Percentiles rank a stretch among this genome's conserved stretches.
These are phyloP conservation scores for Aphaenogaster ashmeadi DNA, from an alignment of 1,140 invertebrate genomes.

Conservation along the genomic window DNA sequence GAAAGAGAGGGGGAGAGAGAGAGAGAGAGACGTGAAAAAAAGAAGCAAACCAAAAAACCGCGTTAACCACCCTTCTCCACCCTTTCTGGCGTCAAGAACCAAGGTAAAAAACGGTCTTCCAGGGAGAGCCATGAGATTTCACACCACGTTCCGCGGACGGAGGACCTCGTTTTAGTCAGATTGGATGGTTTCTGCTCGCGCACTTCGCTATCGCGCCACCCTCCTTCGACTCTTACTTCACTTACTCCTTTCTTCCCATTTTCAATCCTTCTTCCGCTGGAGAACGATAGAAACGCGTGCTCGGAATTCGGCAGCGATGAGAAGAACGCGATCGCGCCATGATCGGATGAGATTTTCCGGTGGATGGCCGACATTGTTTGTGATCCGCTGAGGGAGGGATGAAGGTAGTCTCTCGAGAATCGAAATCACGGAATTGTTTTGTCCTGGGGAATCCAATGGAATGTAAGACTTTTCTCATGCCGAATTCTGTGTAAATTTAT, in stretches of 20 bases:
- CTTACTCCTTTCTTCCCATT: constrained; percentile 22
- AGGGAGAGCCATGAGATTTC: constrained; percentile 37
- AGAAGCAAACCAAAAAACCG: constrained; percentile 45
- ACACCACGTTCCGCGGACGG: constrained; percentile 50
- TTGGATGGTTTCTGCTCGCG: constrained; percentile 69
- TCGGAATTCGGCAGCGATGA: constrained; percentile 49
- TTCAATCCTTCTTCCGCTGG: constrained; percentile 11
- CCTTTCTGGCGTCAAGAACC: not conserved
- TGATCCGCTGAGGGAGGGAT: constrained; percentile 23
- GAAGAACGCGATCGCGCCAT: constrained; percentile 44
- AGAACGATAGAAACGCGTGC: constrained; percentile 48
- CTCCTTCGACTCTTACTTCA: constrained; percentile 11
- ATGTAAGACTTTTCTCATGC: not conserved
- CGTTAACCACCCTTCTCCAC: constrained; percentile 6
- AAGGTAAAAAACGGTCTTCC: constrained; percentile 14
- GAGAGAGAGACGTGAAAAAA: constrained; percentile 33
- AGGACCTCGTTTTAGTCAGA: constrained; percentile 76
- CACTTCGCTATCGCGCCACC: not conserved
- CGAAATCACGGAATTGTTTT: constrained; percentile 45
- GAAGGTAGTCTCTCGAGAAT: not conserved
- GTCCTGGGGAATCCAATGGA: not conserved
- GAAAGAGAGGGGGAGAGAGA: not conserved
- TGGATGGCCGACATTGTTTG: constrained; percentile 34
- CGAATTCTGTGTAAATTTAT: not conserved
- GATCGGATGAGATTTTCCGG: constrained; percentile 59